A percentile compares a stretch with the other conserved stretches of the same genome.
phyloP scores from a whole-genome alignment of 2,797 vertebrate genomes.

The Clarias laeviceps region DNA sequence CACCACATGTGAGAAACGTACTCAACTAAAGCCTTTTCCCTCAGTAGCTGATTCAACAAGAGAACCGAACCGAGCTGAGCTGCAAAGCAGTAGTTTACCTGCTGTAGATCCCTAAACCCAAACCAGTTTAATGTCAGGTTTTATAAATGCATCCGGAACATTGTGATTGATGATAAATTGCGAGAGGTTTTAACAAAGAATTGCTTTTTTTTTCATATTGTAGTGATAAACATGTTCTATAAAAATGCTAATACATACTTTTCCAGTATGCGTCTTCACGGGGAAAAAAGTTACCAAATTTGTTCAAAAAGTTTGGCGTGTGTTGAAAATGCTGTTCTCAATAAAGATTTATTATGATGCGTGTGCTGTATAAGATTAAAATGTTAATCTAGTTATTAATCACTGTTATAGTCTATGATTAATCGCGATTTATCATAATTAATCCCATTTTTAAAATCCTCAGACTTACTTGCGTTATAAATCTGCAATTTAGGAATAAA shows the following conservation, averaged over 20 bases:
- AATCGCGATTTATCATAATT: too few relatives aligned
- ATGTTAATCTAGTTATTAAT: too few relatives aligned
- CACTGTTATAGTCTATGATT: too few relatives aligned
- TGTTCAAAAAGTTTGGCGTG: too few relatives aligned
- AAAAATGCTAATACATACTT: neutral
- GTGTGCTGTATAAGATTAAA: too few relatives aligned
- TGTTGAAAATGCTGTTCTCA: too few relatives aligned
- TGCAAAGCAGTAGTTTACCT: neutral
- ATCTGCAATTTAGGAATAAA: too few relatives aligned
- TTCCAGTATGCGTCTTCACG: neutral
- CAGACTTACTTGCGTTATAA: too few relatives aligned
- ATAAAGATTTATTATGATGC: too few relatives aligned
- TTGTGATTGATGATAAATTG: neutral
- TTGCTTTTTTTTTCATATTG: neutral
- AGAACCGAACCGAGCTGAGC: neutral
- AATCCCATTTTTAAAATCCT: too few relatives aligned
- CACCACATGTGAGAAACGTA: constrained; percentile 78
- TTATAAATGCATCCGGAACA: too few relatives aligned
- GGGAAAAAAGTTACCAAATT: neutral
- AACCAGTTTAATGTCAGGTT: neutral
- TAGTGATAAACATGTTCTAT: neutral
- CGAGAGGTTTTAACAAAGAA: neutral
- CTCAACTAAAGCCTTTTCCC: neutral
- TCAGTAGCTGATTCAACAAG: neutral
- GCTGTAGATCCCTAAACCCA: neutral